Percentiles rank a stretch among this genome's conserved stretches.
Conservation (phyloP, 1,140 invertebrate species). For the Ostrea edulis region DNA sequence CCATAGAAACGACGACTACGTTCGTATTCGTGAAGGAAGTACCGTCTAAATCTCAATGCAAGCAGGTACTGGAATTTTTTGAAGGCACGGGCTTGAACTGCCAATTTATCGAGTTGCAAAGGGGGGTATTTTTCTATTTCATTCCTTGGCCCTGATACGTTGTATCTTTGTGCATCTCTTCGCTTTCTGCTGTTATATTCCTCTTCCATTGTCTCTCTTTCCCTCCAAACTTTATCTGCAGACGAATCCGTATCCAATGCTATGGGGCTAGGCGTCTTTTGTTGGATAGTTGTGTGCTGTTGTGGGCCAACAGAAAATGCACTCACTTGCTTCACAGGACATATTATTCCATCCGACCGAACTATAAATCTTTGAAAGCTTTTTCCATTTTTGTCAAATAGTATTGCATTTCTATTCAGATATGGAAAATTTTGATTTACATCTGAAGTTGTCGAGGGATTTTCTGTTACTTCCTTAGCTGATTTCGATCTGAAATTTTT, state of each 20-base stretch:
- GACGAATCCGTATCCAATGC: not conserved
- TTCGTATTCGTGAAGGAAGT: not conserved
- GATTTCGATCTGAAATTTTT: not conserved
- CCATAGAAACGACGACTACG: constrained; percentile 1
- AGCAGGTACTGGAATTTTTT: constrained; percentile 10
- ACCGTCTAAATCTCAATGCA: not conserved
- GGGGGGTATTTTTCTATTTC: not conserved
- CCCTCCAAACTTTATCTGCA: not conserved
- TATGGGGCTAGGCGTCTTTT: not conserved
- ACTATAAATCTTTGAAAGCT: not conserved
- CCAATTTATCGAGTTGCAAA: not conserved
- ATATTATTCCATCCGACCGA: constrained; percentile 11
- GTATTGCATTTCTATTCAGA: not conserved
- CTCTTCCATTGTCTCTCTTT: not conserved
- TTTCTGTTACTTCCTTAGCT: not conserved
- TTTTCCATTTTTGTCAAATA: constrained; percentile 4
- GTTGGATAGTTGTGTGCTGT: not conserved
- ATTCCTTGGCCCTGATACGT: not conserved
- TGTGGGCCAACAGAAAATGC: constrained; percentile 1
- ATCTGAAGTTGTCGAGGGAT: not conserved
- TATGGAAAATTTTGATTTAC: not conserved
- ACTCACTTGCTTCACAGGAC: constrained; percentile 8
- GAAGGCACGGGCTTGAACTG: constrained; percentile 1
- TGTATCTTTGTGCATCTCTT: not conserved
- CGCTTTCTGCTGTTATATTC: not conserved